Percentiles rank a stretch among this genome's conserved stretches.
Evolutionary conservation across 2,113 vertebrate species (phyloP).

Genomic region (Opisthocomus hoazin): DNA sequence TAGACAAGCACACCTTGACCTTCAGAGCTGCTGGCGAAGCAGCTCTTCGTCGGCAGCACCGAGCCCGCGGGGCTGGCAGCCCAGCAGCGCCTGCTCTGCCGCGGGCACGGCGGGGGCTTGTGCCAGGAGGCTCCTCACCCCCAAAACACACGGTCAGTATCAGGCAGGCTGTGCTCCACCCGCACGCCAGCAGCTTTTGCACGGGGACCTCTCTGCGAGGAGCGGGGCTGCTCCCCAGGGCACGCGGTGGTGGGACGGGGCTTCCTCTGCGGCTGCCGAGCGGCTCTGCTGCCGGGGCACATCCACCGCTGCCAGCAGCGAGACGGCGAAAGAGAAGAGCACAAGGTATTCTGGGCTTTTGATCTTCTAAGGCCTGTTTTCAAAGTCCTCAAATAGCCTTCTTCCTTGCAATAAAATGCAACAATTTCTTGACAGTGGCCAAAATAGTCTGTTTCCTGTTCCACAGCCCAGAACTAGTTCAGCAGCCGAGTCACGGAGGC

Average conservation of each 20-base stretch:
- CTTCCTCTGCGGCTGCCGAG: not conserved
- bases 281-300: not conserved
- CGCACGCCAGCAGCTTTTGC: not conserved
- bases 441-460: not conserved
- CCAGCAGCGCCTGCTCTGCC: fast-evolving
- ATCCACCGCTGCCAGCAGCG: not conserved
- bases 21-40: not conserved
- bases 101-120: fast-evolving
- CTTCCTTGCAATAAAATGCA: not conserved
- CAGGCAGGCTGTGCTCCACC: not conserved
- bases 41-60: fast-evolving
- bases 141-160: fast-evolving
- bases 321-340: not conserved
- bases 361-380: not conserved
- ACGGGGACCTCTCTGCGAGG: fast-evolving
- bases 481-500: not conserved
- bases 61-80: not conserved
- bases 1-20: not conserved
- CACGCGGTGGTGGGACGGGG: not conserved
- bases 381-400: not conserved
- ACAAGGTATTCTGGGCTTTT: not conserved
- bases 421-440: not conserved
- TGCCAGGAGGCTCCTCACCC: not conserved
- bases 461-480: not conserved
- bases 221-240: not conserved